Evolutionary conservation across 2,797 vertebrate species (phyloP).

Genomic region (Chromis chromis): DNA sequence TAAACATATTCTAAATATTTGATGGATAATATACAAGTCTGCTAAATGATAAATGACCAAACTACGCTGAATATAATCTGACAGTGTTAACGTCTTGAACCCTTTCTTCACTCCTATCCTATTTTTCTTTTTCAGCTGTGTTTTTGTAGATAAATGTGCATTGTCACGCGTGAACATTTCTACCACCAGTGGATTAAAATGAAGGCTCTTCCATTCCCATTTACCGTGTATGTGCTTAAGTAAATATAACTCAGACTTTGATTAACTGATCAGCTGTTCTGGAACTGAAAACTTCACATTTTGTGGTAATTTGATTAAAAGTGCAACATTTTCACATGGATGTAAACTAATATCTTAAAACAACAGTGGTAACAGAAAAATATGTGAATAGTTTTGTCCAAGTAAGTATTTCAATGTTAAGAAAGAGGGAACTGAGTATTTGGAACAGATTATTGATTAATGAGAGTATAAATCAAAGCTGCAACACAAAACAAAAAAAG

Average conservation of each 20-base stretch:
- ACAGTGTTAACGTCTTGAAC: too few relatives aligned
- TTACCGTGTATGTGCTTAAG: too few relatives aligned
- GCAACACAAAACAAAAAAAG: background rate
- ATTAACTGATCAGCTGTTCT: too few relatives aligned
- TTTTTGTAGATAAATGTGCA: background rate
- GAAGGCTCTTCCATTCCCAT: background rate
- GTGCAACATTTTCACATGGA: background rate
- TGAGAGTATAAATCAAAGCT: background rate
- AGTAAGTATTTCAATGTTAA: background rate
- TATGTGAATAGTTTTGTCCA: background rate
- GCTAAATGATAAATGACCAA: background rate
- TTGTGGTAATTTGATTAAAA: too few relatives aligned
- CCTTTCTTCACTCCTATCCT: too few relatives aligned
- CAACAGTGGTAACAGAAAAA: background rate
- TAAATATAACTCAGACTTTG: too few relatives aligned
- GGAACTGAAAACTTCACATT: too few relatives aligned
- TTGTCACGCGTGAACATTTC: background rate
- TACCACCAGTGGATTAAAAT: background rate
- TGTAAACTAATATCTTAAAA: background rate
- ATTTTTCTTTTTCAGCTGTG: too few relatives aligned
- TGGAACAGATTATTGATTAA: background rate
- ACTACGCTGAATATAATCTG: too few relatives aligned
- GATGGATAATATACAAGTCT: background rate
- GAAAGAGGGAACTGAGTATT: background rate
- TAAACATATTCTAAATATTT: background rate